Evolutionary conservation across 2,113 vertebrate genomes (phyloP).

Genomic region (Nanger granti): DNA sequence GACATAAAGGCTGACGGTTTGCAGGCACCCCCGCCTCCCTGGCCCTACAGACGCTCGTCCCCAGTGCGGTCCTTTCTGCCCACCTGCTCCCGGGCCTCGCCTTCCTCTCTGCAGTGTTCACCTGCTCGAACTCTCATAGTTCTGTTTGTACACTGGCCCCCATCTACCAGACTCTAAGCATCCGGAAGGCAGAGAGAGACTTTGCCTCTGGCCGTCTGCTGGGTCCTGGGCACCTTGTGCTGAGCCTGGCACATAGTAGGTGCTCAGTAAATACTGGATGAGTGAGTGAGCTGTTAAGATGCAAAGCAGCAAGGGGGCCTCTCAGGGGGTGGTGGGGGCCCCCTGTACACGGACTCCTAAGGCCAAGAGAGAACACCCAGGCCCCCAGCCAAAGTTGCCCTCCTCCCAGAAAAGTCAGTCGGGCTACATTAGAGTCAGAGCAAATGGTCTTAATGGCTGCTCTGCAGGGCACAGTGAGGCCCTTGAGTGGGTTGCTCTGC

Average conservation of each 20-base stretch:
- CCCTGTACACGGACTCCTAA: no score
- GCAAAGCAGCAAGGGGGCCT: background rate
- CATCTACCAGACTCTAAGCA: background rate
- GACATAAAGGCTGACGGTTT: background rate
- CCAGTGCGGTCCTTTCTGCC: background rate
- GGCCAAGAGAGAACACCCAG: background rate
- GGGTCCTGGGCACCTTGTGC: background rate
- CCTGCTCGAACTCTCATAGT: background rate
- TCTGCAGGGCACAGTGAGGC: fast-evolving
- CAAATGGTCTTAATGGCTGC: fast-evolving
- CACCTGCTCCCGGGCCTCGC: fast-evolving
- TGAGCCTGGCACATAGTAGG: background rate
- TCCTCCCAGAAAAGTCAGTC: background rate
- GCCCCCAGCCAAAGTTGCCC: background rate
- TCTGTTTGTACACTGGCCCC: fast-evolving
- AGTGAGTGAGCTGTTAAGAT: background rate
- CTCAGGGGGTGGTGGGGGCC: no score
- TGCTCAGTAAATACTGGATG: background rate
- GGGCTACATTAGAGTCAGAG: background rate
- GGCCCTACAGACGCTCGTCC: fast-evolving
- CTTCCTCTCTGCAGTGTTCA: fast-evolving
- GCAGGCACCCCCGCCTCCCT: fast-evolving
- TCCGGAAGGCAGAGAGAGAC: background rate
- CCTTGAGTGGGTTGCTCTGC: fast-evolving
- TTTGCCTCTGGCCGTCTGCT: background rate